These are phyloP conservation scores for Orthosia gothica DNA, from an alignment of 2,888 invertebrate species.

Conservation along the genomic window DNA sequence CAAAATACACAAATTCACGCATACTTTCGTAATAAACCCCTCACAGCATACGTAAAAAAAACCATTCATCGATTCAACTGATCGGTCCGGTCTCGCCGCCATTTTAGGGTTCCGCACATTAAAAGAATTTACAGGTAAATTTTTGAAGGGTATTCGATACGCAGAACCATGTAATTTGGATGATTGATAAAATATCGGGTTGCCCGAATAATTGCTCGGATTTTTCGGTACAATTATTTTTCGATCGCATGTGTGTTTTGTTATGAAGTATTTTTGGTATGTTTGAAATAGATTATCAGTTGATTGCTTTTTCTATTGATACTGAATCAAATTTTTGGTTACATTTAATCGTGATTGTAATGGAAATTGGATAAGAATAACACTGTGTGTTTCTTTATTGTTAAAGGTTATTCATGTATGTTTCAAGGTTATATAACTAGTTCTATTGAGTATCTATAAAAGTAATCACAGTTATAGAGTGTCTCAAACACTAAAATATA, in stretches of 20 bases:
- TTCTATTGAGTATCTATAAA: too few relatives aligned
- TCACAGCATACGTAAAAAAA: conserved; percentile 60
- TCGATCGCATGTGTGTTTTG: conserved; percentile 6
- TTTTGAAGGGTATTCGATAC: conserved; percentile 59
- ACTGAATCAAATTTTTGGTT: conserved; percentile 18
- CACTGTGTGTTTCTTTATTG: background rate
- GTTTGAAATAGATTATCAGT: conserved; percentile 37
- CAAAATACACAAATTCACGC: background rate
- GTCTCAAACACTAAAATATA: too few relatives aligned
- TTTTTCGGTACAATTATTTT: conserved; percentile 27
- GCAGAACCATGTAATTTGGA: conserved; percentile 43
- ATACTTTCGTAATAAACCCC: conserved; percentile 45
- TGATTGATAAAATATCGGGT: conserved; percentile 60
- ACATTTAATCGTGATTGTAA: conserved; percentile 19
- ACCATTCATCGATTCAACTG: conserved; percentile 66
- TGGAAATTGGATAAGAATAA: background rate
- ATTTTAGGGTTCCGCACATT: conserved; percentile 60
- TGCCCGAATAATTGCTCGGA: conserved; percentile 41
- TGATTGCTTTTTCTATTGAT: conserved; percentile 50
- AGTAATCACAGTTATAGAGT: too few relatives aligned
- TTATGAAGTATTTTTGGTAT: conserved; percentile 4
- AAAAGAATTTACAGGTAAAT: conserved; percentile 64
- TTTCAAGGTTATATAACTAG: background rate
- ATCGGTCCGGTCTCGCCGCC: conserved; percentile 56
- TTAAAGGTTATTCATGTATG: background rate